These are phyloP conservation scores for Embiotoca jacksoni DNA, from an alignment of 2,113 vertebrate genomes.

Conservation along the genomic window DNA sequence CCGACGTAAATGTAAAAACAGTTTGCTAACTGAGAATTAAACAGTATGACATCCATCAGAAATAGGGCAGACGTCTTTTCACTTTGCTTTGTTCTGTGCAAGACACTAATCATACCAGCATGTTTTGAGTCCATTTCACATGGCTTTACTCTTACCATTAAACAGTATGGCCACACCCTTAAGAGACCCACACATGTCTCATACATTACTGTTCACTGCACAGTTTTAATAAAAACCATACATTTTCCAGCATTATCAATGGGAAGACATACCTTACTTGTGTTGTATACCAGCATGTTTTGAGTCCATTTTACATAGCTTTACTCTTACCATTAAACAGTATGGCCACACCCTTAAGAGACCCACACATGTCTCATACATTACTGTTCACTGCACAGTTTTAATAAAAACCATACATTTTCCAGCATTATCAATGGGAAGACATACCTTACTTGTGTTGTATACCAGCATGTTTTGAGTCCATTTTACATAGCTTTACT, in stretches of 20 bases:
- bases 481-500: no score
- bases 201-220: neutral
- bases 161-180: neutral
- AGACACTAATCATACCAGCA: slow-evolving; percentile 15
- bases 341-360: no score
- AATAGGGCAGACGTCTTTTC: slow-evolving; percentile 30
- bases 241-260: slow-evolving; percentile 26
- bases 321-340: no score
- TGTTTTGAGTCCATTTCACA: slow-evolving; percentile 12
- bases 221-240: neutral
- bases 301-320: no score
- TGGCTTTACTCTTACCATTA: slow-evolving; percentile 2
- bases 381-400: neutral
- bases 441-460: neutral
- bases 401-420: neutral
- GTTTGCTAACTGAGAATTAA: slow-evolving; percentile 12
- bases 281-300: no score
- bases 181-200: neutral
- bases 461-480: no score
- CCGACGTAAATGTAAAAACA: slow-evolving; percentile 4
- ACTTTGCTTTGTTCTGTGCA: slow-evolving; percentile 23
- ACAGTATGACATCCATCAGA: slow-evolving; percentile 13
- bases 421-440: slow-evolving; percentile 22
- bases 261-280: neutral
- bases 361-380: no score